Conservation (phyloP, 64 coral and sea anemone genomes). For the Montipora cactus region DNA sequence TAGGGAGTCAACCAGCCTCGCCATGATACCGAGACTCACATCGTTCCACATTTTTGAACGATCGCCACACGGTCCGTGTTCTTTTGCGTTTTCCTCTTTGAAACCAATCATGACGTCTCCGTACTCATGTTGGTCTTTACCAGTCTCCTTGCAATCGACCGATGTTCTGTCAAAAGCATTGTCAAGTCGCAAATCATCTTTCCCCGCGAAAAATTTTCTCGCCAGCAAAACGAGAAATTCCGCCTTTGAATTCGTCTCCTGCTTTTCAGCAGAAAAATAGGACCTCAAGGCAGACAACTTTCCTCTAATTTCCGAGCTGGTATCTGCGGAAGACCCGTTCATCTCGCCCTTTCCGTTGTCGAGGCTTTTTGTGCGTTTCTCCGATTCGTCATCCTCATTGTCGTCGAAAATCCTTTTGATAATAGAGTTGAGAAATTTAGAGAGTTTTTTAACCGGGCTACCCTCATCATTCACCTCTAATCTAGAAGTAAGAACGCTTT, state of each 20-base stretch:
- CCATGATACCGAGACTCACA: slow-evolving; percentile 61
- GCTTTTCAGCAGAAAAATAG: slow-evolving; percentile 35
- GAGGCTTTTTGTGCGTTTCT: not conserved
- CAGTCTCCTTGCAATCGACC: not conserved
- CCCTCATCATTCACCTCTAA: not conserved
- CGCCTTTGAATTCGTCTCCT: not conserved
- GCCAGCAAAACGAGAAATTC: slow-evolving; percentile 20
- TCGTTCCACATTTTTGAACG: not conserved
- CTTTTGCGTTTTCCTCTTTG: not conserved
- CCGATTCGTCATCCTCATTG: not conserved
- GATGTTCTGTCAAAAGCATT: not conserved
- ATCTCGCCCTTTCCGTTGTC: not conserved
- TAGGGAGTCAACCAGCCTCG: slow-evolving; percentile 72
- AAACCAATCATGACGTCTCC: slow-evolving; percentile 19
- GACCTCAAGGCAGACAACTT: slow-evolving; percentile 30
- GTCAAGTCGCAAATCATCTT: slow-evolving; percentile 20
- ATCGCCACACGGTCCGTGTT: not conserved
- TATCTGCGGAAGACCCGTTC: not conserved
- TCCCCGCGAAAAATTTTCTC: slow-evolving; percentile 13
- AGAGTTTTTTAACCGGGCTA: not conserved
- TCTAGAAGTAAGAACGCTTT: not conserved
- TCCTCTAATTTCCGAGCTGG: not conserved
- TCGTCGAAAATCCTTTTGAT: slow-evolving; percentile 28
- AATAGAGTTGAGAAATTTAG: slow-evolving; percentile 9
- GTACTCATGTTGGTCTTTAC: not conserved